Percentiles rank a stretch among this genome's conserved stretches.
phyloP scores from a whole-genome alignment of 1,140 invertebrate species.

The Euwallacea similis region DNA sequence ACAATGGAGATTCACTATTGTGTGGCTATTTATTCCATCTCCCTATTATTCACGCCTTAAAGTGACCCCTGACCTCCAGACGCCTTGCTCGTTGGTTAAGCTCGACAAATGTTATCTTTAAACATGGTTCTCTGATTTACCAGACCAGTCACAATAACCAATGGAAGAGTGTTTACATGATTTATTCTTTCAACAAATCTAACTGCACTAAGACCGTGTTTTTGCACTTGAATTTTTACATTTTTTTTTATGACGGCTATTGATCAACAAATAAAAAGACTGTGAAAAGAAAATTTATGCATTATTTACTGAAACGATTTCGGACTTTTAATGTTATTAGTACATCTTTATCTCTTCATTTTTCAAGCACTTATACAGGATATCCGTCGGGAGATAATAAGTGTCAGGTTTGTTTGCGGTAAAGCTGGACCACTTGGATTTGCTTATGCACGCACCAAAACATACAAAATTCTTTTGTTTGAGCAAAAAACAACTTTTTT shows the following conservation, averaged over 20 bases:
- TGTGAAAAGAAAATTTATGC: not conserved
- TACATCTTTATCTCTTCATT: slow-evolving; percentile 21
- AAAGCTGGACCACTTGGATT: slow-evolving; percentile 2
- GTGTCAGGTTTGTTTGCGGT: slow-evolving; percentile 7
- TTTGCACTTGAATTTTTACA: not conserved
- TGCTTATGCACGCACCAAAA: too few relatives aligned
- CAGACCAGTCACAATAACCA: not conserved
- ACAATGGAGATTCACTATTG: too few relatives aligned
- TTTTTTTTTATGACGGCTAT: not conserved
- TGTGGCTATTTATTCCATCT: too few relatives aligned
- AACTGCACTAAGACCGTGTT: not conserved
- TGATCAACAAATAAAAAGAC: not conserved
- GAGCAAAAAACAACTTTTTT: too few relatives aligned
- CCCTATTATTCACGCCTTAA: not conserved
- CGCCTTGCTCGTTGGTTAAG: not conserved
- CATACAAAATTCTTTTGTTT: too few relatives aligned
- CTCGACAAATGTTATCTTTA: too few relatives aligned
- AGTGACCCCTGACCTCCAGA: slow-evolving; percentile 9
- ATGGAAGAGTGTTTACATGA: not conserved
- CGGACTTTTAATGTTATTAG: slow-evolving; percentile 21
- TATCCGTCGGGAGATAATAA: slow-evolving; percentile 22
- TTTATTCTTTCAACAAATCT: not conserved
- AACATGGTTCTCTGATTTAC: too few relatives aligned
- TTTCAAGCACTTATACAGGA: slow-evolving; percentile 28
- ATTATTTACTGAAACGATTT: slow-evolving; percentile 4